These are phyloP conservation scores for Pedetes capensis DNA, from an alignment of 2,113 vertebrate genomes.

Conservation along the genomic window DNA sequence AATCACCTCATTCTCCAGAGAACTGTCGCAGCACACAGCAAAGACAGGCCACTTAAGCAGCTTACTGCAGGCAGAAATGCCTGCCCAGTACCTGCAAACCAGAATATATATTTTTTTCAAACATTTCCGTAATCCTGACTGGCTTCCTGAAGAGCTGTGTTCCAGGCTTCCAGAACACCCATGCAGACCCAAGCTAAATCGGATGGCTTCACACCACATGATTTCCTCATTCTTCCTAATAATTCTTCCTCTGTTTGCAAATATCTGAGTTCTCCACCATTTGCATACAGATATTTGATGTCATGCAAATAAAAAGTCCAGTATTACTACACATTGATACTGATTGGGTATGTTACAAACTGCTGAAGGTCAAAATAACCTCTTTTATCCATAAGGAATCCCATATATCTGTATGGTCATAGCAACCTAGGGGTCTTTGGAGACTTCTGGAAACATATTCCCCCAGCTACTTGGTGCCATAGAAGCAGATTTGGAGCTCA, in stretches of 20 bases:
- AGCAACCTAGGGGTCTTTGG: neutral
- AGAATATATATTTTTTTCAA: neutral
- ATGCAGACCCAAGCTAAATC: neutral
- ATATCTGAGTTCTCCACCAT: neutral
- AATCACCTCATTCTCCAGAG: neutral
- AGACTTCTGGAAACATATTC: neutral
- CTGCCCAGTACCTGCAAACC: neutral
- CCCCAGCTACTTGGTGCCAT: neutral
- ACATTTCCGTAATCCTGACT: neutral
- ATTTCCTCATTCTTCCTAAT: neutral
- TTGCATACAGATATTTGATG: neutral
- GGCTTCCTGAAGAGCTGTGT: neutral
- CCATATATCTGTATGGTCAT: neutral
- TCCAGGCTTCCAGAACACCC: neutral
- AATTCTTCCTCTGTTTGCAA: neutral
- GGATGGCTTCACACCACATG: neutral
- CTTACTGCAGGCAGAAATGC: neutral
- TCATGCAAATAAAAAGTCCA: neutral
- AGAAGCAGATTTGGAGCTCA: neutral
- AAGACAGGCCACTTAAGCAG: neutral
- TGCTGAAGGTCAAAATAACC: neutral
- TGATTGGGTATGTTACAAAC: neutral
- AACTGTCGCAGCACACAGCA: neutral
- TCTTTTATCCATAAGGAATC: neutral
- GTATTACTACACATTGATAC: neutral